Conservation (phyloP, 2,113 vertebrate species). For the Calypte anna region DNA sequence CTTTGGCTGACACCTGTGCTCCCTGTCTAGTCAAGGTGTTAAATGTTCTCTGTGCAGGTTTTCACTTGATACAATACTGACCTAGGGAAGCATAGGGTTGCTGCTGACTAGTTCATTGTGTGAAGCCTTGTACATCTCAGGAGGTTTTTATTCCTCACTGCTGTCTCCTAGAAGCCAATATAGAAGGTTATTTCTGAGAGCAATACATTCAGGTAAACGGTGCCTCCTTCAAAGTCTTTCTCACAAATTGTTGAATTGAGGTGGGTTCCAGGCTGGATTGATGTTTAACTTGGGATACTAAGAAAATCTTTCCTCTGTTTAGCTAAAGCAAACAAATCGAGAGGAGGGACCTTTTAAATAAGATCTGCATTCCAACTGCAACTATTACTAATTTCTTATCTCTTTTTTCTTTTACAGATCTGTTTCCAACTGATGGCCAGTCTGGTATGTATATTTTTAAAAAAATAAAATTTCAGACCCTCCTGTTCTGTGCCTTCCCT, state of each 20-base stretch:
- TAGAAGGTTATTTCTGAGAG: slow-evolving; percentile 2
- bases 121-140: neutral
- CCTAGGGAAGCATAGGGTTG: accelerated
- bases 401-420: slow-evolving; percentile 41
- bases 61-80: neutral
- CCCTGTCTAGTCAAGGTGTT: neutral
- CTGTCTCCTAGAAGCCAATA: neutral
- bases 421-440: slow-evolving; percentile 28
- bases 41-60: neutral
- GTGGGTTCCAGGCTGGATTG: slow-evolving; percentile 44
- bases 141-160: neutral
- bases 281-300: slow-evolving; percentile 55
- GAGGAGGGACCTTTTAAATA: slow-evolving; percentile 29
- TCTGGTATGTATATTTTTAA: slow-evolving; percentile 59
- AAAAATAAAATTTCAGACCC: neutral
- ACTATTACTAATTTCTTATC: neutral
- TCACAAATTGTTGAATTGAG: slow-evolving; percentile 9
- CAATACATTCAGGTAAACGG: neutral
- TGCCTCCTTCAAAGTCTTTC: neutral
- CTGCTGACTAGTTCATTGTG: neutral
- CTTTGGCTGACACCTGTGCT: neutral
- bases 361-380: neutral
- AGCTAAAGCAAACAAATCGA: slow-evolving; percentile 39
- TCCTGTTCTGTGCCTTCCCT: neutral
- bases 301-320: slow-evolving; percentile 65